Evolutionary conservation across 2,797 vertebrate genomes (phyloP).

Genomic region (Falco naumanni): DNA sequence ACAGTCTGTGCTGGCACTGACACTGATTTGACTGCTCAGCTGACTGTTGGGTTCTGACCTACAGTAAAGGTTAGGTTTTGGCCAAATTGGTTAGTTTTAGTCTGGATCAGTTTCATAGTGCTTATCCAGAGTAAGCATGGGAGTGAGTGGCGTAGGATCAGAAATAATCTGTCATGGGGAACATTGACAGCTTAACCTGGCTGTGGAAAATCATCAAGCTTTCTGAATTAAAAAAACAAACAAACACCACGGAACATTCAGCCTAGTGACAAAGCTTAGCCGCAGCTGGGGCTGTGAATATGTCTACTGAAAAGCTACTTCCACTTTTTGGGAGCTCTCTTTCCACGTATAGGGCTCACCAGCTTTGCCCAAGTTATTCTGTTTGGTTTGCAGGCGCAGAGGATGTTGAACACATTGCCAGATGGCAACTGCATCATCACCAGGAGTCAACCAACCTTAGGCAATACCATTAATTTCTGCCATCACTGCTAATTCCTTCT

Average conservation of each 20-base stretch:
- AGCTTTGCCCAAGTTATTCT: background rate
- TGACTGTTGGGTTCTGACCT: background rate
- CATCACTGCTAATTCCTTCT: background rate
- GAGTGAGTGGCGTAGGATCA: background rate
- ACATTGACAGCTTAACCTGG: background rate
- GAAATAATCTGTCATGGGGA: background rate
- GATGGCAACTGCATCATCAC: background rate
- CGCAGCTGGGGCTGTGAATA: background rate
- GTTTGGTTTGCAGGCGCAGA: background rate
- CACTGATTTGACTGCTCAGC: background rate
- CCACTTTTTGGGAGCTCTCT: background rate
- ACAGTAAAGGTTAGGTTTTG: accelerated
- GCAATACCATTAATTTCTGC: background rate
- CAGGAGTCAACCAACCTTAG: background rate
- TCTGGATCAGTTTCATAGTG: background rate
- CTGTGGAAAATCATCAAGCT: background rate
- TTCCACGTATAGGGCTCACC: background rate
- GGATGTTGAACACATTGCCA: background rate
- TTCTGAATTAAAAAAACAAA: background rate
- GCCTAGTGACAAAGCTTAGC: background rate
- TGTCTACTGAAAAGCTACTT: background rate
- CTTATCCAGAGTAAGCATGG: background rate
- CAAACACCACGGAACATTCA: background rate
- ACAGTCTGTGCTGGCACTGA: background rate
- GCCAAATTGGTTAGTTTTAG: background rate